These are phyloP conservation scores for Sycophaga agraensis DNA, from an alignment of 1,140 invertebrate species.

Conservation along the genomic window DNA sequence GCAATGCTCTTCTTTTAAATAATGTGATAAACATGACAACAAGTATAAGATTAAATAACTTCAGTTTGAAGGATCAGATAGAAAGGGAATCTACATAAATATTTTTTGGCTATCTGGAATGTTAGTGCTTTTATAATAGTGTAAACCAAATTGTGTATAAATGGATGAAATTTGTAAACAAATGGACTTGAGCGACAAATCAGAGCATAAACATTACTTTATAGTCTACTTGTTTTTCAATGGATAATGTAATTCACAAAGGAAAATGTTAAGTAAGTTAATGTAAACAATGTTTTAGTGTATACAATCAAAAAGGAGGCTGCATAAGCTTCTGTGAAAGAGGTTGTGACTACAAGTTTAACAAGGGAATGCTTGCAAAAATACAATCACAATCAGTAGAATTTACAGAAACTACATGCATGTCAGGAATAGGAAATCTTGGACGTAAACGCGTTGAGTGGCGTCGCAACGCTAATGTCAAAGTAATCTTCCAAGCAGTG, in stretches of 20 bases:
- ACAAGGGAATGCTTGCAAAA: slow-evolving; percentile 27
- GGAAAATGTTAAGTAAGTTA: slow-evolving; percentile 40
- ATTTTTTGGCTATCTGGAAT: not conserved
- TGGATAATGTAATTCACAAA: slow-evolving; percentile 47
- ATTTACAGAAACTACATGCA: slow-evolving; percentile 55
- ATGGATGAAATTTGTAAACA: slow-evolving; percentile 50
- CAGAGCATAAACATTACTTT: slow-evolving; percentile 45
- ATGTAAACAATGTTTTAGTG: slow-evolving; percentile 38
- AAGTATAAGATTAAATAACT: too few relatives aligned
- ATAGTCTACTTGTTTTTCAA: slow-evolving; percentile 52
- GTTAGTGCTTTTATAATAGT: not conserved
- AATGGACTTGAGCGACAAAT: slow-evolving; percentile 44
- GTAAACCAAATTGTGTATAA: slow-evolving; percentile 39
- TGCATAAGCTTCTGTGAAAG: slow-evolving; percentile 7
- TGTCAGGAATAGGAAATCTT: slow-evolving; percentile 57
- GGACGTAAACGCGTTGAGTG: slow-evolving; percentile 58
- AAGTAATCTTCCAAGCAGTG: slow-evolving; percentile 5
- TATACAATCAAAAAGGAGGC: slow-evolving; percentile 33
- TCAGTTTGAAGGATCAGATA: too few relatives aligned
- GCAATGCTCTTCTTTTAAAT: too few relatives aligned
- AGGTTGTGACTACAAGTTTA: slow-evolving; percentile 24
- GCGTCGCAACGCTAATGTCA: slow-evolving; percentile 52
- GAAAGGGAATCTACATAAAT: too few relatives aligned
- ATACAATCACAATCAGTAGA: slow-evolving; percentile 19
- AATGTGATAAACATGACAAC: too few relatives aligned